phyloP scores from a whole-genome alignment of 2,113 vertebrate genomes.

The Beaufortia kweichowensis region DNA sequence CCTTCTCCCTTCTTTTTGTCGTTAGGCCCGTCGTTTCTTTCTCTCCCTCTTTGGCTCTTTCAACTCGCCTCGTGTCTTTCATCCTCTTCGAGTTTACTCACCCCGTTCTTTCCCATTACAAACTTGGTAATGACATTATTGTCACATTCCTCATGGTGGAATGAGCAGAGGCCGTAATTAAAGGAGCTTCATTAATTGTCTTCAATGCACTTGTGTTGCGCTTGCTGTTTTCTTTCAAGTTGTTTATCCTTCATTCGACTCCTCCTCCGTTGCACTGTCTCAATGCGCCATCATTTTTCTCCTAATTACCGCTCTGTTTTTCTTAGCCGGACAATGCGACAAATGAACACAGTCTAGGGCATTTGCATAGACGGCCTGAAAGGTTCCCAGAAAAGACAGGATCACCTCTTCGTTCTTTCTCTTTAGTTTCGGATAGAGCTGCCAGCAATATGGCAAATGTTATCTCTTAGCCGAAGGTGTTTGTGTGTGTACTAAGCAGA shows the following conservation, averaged over 20 bases:
- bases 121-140: slow-evolving; percentile 58
- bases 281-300: slow-evolving; percentile 18
- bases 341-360: slow-evolving; percentile 32
- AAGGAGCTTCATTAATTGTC: slow-evolving; percentile 58
- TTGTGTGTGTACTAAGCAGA: slow-evolving; percentile 43
- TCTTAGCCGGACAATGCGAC: slow-evolving; percentile 33
- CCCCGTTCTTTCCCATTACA: slow-evolving; percentile 45
- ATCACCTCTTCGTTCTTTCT: neutral
- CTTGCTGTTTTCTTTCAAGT: slow-evolving; percentile 52
- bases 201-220: slow-evolving; percentile 46
- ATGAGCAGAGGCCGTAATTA: slow-evolving; percentile 58
- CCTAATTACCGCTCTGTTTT: slow-evolving; percentile 42
- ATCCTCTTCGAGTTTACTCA: slow-evolving; percentile 52
- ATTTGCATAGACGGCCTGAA: slow-evolving; percentile 34
- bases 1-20: slow-evolving; percentile 45
- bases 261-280: slow-evolving; percentile 19
- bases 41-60: slow-evolving; percentile 33
- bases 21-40: slow-evolving; percentile 39
- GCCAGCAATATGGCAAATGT: slow-evolving; percentile 43
- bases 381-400: slow-evolving; percentile 8
- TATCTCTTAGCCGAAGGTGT: slow-evolving; percentile 38
- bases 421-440: neutral
- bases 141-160: slow-evolving; percentile 55
- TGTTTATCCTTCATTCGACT: slow-evolving; percentile 45
- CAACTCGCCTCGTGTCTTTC: slow-evolving; percentile 29